Percentiles rank a stretch among this genome's conserved stretches.
phyloP scores from a whole-genome alignment of 2,113 vertebrate genomes.

The Periophthalmodon schlosseri region DNA sequence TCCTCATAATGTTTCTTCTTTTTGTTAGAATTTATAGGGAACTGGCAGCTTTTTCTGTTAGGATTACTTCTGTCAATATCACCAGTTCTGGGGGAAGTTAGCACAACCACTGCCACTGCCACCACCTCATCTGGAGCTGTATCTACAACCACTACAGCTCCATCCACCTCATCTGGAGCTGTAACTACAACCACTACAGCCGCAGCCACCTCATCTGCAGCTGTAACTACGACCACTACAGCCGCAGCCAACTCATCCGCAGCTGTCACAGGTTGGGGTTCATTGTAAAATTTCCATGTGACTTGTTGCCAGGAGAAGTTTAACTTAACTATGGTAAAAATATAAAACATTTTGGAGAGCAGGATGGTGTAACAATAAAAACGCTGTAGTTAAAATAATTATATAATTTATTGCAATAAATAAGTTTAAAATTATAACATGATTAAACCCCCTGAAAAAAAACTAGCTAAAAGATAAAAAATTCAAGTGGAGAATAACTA shows the following conservation, averaged over 20 bases:
- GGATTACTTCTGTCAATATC: conserved; percentile 54
- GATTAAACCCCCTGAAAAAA: too few species aligned
- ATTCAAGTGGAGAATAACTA: too few species aligned
- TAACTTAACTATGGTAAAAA: too few species aligned
- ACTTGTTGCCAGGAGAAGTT: too few species aligned
- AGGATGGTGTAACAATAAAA: too few species aligned
- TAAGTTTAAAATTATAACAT: too few species aligned
- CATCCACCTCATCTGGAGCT: not conserved
- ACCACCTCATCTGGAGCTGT: not conserved
- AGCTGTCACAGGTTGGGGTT: not conserved
- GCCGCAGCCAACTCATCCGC: too few species aligned
- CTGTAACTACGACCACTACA: not conserved
- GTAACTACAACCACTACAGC: not conserved
- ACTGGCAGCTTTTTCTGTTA: conserved; percentile 50
- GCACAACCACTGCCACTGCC: accelerated
- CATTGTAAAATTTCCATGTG: too few species aligned
- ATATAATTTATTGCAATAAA: too few species aligned
- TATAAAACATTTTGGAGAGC: too few species aligned
- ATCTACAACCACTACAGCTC: not conserved
- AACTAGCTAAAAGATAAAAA: too few species aligned
- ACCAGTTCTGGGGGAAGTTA: conserved; percentile 14
- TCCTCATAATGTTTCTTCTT: conserved; percentile 19
- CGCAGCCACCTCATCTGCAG: not conserved
- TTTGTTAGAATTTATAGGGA: conserved; percentile 31
- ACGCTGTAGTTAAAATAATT: too few species aligned